Conservation (phyloP, 1,140 invertebrate genomes). For the Sminthurides bifidus region DNA sequence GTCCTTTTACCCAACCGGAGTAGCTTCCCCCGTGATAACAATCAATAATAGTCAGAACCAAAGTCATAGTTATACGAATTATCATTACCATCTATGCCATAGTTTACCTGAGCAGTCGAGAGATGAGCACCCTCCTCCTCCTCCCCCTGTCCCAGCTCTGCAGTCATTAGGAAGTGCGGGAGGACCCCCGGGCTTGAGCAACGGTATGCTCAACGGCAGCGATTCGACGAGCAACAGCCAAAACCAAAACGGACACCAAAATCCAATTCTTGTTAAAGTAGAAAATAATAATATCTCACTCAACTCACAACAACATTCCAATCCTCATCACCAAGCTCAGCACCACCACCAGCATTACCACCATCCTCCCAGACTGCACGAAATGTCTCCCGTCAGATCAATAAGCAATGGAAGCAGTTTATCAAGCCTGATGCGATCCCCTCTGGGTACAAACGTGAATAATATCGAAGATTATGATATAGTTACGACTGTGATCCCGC, state of each 20-base stretch:
- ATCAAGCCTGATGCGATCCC: background rate
- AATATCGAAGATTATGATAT: slow-evolving; percentile 12
- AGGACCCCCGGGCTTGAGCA: no score
- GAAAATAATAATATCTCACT: background rate
- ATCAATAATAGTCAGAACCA: slow-evolving; percentile 11
- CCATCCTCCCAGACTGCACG: background rate
- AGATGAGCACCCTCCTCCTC: no score
- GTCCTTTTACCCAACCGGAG: slow-evolving; percentile 29
- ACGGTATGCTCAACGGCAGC: no score
- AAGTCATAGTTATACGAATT: slow-evolving; percentile 11
- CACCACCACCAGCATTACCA: background rate
- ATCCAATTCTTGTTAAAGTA: background rate
- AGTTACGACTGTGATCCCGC: slow-evolving; percentile 25
- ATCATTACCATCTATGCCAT: no score
- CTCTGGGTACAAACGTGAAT: background rate
- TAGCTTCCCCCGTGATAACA: background rate
- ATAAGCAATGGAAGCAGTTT: no score
- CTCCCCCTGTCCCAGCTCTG: no score
- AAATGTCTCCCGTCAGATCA: no score
- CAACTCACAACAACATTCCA: background rate
- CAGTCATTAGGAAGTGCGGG: no score
- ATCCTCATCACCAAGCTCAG: background rate
- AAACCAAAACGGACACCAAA: background rate
- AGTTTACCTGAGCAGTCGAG: no score
- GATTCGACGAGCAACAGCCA: slow-evolving; percentile 10